Evolutionary conservation across 2,888 invertebrate genomes (phyloP).

Genomic region (Agrotis ipsilon): DNA sequence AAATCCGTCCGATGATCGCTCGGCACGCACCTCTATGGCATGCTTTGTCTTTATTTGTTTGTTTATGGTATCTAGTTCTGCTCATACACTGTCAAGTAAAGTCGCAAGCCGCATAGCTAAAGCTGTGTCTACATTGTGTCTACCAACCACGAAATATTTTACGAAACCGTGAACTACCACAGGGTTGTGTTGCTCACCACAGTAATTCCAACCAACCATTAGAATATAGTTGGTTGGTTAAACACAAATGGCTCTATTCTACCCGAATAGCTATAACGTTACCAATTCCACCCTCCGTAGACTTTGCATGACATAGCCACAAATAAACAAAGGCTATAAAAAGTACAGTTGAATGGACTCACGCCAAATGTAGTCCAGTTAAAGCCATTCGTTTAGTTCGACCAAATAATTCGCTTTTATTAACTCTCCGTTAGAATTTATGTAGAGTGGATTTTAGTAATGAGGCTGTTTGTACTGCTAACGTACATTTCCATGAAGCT

Average conservation of each 20-base stretch:
- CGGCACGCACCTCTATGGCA: no score
- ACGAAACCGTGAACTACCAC: conserved; percentile 18
- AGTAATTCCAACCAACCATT: conserved; percentile 6
- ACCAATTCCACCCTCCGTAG: conserved; percentile 11
- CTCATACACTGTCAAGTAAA: no score
- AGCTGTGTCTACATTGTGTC: not conserved
- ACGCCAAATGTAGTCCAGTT: conserved; percentile 51
- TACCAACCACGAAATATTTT: conserved; percentile 28
- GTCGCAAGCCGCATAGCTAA: no score
- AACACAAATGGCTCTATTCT: not conserved
- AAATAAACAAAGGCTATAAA: conserved; percentile 42
- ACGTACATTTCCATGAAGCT: conserved; percentile 14
- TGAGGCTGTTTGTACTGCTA: conserved; percentile 24
- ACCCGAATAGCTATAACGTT: conserved; percentile 12
- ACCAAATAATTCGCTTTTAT: conserved; percentile 53
- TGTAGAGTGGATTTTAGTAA: conserved; percentile 23
- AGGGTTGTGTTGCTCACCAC: conserved; percentile 5
- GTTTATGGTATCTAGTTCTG: no score
- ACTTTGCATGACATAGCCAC: conserved; percentile 35
- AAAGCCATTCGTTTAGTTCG: conserved; percentile 47
- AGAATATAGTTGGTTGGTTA: not conserved
- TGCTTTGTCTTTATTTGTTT: no score
- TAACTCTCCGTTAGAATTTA: conserved; percentile 40
- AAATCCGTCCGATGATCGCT: no score
- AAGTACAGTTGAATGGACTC: conserved; percentile 44